Evolutionary conservation across 2,797 vertebrate species (phyloP).

Genomic region (Peromyscus eremicus): DNA sequence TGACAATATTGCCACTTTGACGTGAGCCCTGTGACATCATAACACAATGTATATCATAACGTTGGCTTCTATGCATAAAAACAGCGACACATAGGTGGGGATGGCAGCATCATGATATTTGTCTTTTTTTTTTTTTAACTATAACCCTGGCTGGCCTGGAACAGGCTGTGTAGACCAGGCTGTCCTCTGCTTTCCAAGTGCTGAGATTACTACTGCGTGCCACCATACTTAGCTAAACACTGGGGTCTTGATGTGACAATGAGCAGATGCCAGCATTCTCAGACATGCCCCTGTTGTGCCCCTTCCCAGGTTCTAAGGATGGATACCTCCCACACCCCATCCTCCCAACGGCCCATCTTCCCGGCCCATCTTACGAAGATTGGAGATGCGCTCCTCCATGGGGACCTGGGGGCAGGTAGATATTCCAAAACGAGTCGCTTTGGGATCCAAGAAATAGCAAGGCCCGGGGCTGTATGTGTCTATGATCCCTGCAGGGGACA

Average conservation of each 20-base stretch:
- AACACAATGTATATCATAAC: not conserved
- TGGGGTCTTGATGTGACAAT: not conserved
- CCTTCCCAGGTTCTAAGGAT: not conserved
- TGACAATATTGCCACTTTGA: not conserved
- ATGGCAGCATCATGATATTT: fast-evolving
- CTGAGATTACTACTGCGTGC: not conserved
- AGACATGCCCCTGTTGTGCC: not conserved
- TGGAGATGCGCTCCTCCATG: constrained; percentile 66
- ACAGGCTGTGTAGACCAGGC: not conserved
- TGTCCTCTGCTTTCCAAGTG: not conserved
- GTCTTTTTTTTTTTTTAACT: not conserved
- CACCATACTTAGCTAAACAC: not conserved
- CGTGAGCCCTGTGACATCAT: not conserved
- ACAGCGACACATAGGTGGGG: not conserved
- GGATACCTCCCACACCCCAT: not conserved
- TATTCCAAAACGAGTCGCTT: constrained; percentile 80
- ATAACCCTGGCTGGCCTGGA: not conserved
- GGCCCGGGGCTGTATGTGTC: constrained; percentile 70
- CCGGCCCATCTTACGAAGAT: constrained; percentile 63
- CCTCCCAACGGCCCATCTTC: not conserved
- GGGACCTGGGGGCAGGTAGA: constrained; percentile 71
- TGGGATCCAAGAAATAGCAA: constrained; percentile 76
- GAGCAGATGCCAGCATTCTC: not conserved
- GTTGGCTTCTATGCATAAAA: not conserved
- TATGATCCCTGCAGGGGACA: constrained; percentile 57